Base-by-base conservation (phyloP, 2,797 vertebrate species). In the Chromobotia macracanthus region DNA sequence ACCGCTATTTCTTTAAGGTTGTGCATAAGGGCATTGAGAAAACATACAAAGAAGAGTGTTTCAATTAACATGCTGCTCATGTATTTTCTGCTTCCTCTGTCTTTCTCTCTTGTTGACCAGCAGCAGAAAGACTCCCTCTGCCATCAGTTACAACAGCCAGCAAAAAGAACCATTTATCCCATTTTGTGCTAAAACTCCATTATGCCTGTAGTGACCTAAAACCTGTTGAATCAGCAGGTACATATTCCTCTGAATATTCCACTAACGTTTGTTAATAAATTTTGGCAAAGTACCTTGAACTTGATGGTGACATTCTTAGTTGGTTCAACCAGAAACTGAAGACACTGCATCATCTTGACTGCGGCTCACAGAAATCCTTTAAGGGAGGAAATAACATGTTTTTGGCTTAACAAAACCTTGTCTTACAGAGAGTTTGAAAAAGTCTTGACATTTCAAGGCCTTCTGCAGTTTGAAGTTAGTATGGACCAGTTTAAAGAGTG, bases 301-400 rank as follows among this genome's bases (percentile, higher is more conserved):
- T 92, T 93, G 83, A 90, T 84, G 2, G 92, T 91, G 3, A 94
- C 63, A 77, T 89, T 90, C 85, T 94, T 94, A 86, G 90, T 91
- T 44, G 94, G 94, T 80, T 94, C 93, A 23, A 92, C 86, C 72
- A 94, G 89, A 87, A 94, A 94, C 85, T 94, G 93, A 82, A 94
- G 93, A 89, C 94, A 94, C 80, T 94, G 92, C 90, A 94, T 89
- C 93, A 94, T 94, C 82, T 78, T 93, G 88, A 60, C 83, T n/a
- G n/a, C n/a, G n/a, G 23, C 48, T 74, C 38, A 68, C 46, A 61
- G 46, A 70, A 78, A 75, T 71, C 25, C 73, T 87, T 88, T 8
- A n/a, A 50, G 61, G 12, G 28, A 77, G 41, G 11, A 69, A 70
- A 61, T 15, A 19, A 21, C 11, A 65, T 19, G n/a, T n/a, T n/a